Evolutionary conservation across 2,113 vertebrate genomes (phyloP).

Genomic region (Cygnus buccinator): DNA sequence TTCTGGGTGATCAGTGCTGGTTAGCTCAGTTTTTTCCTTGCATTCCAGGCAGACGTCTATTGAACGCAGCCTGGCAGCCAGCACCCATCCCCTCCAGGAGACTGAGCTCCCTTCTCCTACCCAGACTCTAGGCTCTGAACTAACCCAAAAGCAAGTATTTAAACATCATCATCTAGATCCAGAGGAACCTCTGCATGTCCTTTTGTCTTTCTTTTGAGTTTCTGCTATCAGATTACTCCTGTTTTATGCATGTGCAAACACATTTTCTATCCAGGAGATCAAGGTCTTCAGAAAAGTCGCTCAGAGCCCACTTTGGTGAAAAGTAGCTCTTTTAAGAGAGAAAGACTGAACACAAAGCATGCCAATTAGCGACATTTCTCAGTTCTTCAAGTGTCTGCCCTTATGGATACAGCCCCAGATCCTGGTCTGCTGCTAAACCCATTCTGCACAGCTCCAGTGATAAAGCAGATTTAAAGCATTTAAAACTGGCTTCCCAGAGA

Average conservation of each 20-base stretch:
- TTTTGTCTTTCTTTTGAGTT: not conserved
- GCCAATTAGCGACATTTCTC: not conserved
- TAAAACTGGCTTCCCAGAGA: not conserved
- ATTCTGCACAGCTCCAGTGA: not conserved
- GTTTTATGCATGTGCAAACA: not conserved
- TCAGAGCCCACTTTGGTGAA: not conserved
- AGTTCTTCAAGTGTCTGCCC: not conserved
- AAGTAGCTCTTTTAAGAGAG: not conserved
- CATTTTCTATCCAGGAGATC: not conserved
- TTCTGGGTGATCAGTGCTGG: not conserved
- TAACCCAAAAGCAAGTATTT: not conserved
- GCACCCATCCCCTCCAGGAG: not conserved
- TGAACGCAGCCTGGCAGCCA: not conserved
- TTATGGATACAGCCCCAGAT: not conserved
- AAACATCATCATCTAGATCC: not conserved
- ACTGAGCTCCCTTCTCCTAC: not conserved
- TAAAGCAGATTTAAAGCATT: not conserved
- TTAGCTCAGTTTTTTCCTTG: not conserved
- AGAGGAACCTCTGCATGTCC: not conserved
- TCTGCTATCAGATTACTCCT: not conserved
- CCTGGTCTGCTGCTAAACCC: conserved; percentile 1
- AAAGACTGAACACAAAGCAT: not conserved
- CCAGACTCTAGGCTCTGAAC: not conserved
- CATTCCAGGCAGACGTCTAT: not conserved
- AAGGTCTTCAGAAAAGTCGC: not conserved